Evolutionary conservation across 2,888 invertebrate genomes (phyloP), one percentile per base, ranked within the genome.

Genomic region (Chelonus formosanus): DNA sequence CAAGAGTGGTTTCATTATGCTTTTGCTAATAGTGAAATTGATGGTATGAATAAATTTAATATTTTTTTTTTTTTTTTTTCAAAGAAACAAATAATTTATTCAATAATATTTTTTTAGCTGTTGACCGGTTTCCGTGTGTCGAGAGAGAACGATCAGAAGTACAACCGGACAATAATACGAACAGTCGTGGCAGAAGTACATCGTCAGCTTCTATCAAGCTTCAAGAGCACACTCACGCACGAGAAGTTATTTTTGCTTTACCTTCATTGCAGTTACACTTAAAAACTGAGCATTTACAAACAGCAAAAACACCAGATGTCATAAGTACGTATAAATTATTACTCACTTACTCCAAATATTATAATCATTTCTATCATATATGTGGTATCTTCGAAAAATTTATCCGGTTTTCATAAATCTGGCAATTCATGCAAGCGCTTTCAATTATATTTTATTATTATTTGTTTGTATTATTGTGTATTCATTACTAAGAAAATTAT

Each of bases 1-100:
- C 92, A 93, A 78, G 97, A 98, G 85, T 98, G 98, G 97, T 97
- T 98, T 87, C 92, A 94, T 77, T 98, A 98, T 85, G 95, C 97
- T 0, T 97, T 98, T 86, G 93, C 95, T 31, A 94, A 93, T 75
- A 94, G 94, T 83, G 97, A 97, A 85, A 93, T 97, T 64, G 97
- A 97, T 86, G 95, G 96, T 96, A 84, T 56, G 50, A 36, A 40
- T 40, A 52, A 47, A 35, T 56, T 43, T 53, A 3, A 52, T 54
- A 2, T 10, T 52, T 45, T 10, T 32, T 31, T 48, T 50, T 50
- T 43, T 43, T 54, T 56, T 34, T 48, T 45, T 40, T 53, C 52
- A 34, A 36, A 20, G 20, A 20, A 20, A 20, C 20, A 20, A 20
- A 20, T 2, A 20, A 20, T 20, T 20, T 2, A 20, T 20, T 20